A percentile compares a stretch with the other conserved stretches of the same genome.
Conservation (phyloP, 2,113 vertebrate species). For the Syrrhaptes paradoxus region DNA sequence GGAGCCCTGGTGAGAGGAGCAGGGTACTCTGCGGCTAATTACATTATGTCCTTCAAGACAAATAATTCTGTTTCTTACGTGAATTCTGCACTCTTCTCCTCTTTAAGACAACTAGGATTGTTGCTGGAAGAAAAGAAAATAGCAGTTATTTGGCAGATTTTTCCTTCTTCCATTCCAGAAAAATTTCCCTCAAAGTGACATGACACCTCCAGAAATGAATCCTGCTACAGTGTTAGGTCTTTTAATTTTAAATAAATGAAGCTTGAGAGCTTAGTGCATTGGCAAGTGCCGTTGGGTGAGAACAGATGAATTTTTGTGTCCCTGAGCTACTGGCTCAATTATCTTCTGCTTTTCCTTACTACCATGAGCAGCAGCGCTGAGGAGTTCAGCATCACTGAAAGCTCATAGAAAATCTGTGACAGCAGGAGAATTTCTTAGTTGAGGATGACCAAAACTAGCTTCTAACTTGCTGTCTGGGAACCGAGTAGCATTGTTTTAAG, state of each 20-base stretch:
- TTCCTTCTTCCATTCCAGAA: constrained; percentile 31
- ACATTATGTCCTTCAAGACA: constrained; percentile 37
- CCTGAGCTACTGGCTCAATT: neutral
- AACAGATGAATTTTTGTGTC: constrained; percentile 37
- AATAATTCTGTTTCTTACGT: neutral
- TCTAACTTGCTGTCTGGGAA: neutral
- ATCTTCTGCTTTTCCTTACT: constrained; percentile 17
- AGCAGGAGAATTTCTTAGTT: neutral
- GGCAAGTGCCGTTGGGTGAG: constrained; percentile 23
- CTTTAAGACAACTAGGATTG: neutral
- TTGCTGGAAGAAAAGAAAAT: constrained; percentile 24
- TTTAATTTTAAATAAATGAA: constrained; percentile 62
- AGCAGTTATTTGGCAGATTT: constrained; percentile 13
- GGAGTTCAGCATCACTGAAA: neutral
- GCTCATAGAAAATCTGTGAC: neutral
- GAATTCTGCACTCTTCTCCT: neutral
- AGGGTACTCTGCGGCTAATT: neutral
- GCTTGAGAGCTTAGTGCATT: constrained; percentile 19
- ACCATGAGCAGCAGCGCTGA: fast-evolving
- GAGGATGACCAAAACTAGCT: neutral
- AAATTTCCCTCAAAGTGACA: constrained; percentile 30
- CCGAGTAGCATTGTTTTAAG: neutral
- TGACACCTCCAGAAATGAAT: constrained; percentile 46
- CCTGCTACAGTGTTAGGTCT: constrained; percentile 23
- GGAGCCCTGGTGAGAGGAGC: neutral